Percentiles rank a stretch among this genome's conserved stretches.
Conservation (phyloP, 2,888 invertebrate species). For the Ochropleura leucogaster region DNA sequence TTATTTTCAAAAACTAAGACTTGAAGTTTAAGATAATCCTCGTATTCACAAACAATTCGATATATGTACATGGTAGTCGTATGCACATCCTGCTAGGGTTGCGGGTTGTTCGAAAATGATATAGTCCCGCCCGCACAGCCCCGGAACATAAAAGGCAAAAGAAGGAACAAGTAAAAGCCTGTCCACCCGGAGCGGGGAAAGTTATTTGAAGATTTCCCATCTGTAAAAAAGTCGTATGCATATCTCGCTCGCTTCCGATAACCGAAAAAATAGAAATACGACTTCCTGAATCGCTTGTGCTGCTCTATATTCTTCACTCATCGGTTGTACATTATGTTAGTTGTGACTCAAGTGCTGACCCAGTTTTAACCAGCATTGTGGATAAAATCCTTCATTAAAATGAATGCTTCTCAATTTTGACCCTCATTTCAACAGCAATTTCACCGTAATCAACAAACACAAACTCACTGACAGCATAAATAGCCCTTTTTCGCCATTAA, state of each 20-base stretch:
- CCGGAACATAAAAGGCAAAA: no score
- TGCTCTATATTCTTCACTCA: not conserved
- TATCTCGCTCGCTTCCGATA: not conserved
- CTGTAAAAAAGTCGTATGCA: not conserved
- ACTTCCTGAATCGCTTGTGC: not conserved
- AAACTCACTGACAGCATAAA: slow-evolving; percentile 31
- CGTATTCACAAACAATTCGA: no score
- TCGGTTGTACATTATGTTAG: not conserved
- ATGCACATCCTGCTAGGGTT: no score
- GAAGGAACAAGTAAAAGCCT: no score
- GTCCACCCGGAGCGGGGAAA: no score
- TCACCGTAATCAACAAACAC: slow-evolving; percentile 30
- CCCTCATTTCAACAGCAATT: slow-evolving; percentile 17
- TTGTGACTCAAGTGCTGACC: not conserved
- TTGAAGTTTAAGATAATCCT: no score
- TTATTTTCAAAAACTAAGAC: not conserved
- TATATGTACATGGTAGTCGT: no score
- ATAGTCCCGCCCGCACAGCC: no score
- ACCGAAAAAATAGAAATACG: not conserved
- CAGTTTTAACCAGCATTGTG: slow-evolving; percentile 3
- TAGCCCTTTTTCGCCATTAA: slow-evolving; percentile 27
- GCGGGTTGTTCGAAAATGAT: no score
- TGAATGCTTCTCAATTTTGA: not conserved
- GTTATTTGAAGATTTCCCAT: no score
- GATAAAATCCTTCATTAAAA: not conserved